A percentile compares a stretch with the other conserved stretches of the same genome.
These are phyloP conservation scores for Drosophila emarginata DNA, from an alignment of 2,888 invertebrate genomes.

Conservation along the genomic window DNA sequence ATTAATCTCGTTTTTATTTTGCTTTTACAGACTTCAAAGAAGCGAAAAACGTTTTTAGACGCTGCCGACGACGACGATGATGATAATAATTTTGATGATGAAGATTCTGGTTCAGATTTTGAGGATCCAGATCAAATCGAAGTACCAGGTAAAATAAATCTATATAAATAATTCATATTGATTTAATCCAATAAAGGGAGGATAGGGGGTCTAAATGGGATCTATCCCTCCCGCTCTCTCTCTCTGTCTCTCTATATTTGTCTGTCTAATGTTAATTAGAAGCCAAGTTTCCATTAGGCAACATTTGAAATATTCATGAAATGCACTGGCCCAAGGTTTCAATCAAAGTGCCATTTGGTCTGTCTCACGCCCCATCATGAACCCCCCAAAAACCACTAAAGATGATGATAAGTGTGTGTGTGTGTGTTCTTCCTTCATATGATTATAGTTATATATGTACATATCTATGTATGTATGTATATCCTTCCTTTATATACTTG, in stretches of 20 bases:
- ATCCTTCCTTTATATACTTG: constrained; percentile 7
- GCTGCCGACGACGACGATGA: constrained; percentile 83
- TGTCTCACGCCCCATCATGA: background rate
- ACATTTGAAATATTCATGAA: constrained; percentile 42
- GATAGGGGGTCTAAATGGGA: background rate
- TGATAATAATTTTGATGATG: constrained; percentile 83
- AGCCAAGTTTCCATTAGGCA: constrained; percentile 23
- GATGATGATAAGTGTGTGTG: background rate
- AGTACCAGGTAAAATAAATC: constrained; percentile 88
- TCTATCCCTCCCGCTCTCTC: background rate
- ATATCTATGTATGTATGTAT: background rate
- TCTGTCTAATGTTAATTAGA: constrained; percentile 32
- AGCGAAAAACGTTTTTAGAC: constrained; percentile 54
- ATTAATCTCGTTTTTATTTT: background rate
- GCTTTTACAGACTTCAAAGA: constrained; percentile 76
- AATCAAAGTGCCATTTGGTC: constrained; percentile 8
- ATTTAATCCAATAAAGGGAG: background rate
- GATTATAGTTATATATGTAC: constrained; percentile 25
- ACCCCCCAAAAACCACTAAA: background rate
- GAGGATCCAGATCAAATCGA: constrained; percentile 96
- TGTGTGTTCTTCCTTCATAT: constrained; percentile 26
- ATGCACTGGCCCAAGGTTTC: constrained; percentile 13
- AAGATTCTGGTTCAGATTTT: constrained; percentile 88
- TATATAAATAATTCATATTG: no score
- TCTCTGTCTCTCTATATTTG: background rate